phyloP scores from a whole-genome alignment of 2,797 vertebrate genomes.

The Acrossocheilus wenchowensis region DNA sequence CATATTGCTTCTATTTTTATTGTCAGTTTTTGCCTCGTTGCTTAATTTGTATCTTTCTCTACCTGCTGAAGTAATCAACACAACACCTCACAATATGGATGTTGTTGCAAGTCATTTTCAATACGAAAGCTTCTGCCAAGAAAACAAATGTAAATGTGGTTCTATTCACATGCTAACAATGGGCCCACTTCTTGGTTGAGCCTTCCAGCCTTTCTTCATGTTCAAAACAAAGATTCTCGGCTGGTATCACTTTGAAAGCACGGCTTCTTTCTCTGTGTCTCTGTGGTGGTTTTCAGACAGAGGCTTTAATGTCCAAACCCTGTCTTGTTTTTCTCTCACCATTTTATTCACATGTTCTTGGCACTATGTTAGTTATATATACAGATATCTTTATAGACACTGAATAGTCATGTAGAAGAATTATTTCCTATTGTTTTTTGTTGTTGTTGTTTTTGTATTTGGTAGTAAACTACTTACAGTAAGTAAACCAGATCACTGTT shows the following conservation, averaged over 20 bases:
- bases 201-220: constrained; percentile 23
- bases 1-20: constrained; percentile 21
- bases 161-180: constrained; percentile 46
- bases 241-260: constrained; percentile 34
- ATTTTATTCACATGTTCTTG: constrained; percentile 7
- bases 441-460: not conserved
- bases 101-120: constrained; percentile 25
- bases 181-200: constrained; percentile 28
- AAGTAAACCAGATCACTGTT: not conserved
- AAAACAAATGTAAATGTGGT: constrained; percentile 49
- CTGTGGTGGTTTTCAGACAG: constrained; percentile 4
- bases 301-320: constrained; percentile 42
- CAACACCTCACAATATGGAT: constrained; percentile 34
- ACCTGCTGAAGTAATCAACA: constrained; percentile 40
- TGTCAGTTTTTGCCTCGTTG: not conserved
- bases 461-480: not conserved
- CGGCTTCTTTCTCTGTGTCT: not conserved
- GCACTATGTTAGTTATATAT: not conserved
- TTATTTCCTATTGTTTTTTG: not conserved
- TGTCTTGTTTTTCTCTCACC: constrained; percentile 21
- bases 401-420: not conserved
- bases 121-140: constrained; percentile 34
- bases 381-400: not conserved
- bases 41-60: constrained; percentile 34
- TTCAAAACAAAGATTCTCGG: constrained; percentile 43